A percentile compares a stretch with the other conserved stretches of the same genome.
These are phyloP conservation scores for Mola mola DNA, from an alignment of 2,113 vertebrate species.

Conservation along the genomic window DNA sequence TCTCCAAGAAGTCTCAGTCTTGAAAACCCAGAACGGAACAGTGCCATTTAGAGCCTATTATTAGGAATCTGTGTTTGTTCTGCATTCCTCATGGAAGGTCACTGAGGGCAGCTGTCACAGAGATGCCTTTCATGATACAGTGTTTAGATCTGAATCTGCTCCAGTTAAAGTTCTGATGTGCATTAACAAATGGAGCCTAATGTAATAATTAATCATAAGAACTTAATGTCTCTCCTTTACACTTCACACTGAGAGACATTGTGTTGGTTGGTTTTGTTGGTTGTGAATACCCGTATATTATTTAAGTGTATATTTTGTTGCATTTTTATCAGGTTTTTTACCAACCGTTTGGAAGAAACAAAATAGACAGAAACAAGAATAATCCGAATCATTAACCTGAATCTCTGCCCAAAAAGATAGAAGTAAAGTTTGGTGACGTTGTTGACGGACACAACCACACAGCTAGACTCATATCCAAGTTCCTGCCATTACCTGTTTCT, in stretches of 20 bases:
- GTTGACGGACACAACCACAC: slow-evolving; percentile 35
- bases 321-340: too few relatives aligned
- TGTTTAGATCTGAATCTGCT: slow-evolving; percentile 41
- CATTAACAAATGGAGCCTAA: slow-evolving; percentile 9
- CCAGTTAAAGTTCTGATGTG: slow-evolving; percentile 13
- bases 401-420: too few relatives aligned
- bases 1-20: slow-evolving; percentile 10
- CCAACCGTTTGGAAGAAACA: too few relatives aligned
- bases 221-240: background rate
- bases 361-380: background rate
- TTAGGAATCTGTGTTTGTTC: slow-evolving; percentile 26
- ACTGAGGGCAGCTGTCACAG: slow-evolving; percentile 28
- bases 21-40: slow-evolving; percentile 13
- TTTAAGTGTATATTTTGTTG: background rate
- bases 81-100: slow-evolving; percentile 19
- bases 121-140: slow-evolving; percentile 24
- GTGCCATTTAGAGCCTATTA: slow-evolving; percentile 27
- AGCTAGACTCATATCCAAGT: slow-evolving; percentile 43
- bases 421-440: slow-evolving; percentile 15
- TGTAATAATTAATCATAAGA: background rate
- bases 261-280: background rate
- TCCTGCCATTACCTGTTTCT: slow-evolving; percentile 43
- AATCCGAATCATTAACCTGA: too few relatives aligned
- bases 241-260: background rate
- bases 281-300: background rate